Percentiles rank a stretch among this genome's conserved stretches.
Conservation (phyloP, 53 echinoderm and acorn worm species). For the Temnopleurus reevesii region DNA sequence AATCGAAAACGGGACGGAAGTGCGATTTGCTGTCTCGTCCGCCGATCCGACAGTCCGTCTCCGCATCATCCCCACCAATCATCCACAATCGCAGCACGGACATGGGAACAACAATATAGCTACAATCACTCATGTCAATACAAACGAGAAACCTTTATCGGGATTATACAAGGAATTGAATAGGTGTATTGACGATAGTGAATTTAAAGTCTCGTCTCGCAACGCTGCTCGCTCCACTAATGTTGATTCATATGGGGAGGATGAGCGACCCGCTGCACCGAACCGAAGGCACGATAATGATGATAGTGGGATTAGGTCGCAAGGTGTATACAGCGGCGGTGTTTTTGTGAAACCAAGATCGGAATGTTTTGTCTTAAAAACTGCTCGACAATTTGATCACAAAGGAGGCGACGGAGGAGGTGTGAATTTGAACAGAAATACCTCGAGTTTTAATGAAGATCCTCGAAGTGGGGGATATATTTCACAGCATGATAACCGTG, state of each 20-base stretch:
- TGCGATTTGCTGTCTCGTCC: constrained; percentile 47
- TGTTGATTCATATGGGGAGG: constrained; percentile 14
- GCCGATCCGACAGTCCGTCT: constrained; percentile 43
- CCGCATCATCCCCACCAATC: constrained; percentile 22
- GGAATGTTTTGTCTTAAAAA: constrained; percentile 54
- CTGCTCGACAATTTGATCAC: constrained; percentile 51
- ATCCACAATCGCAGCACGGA: constrained; percentile 24
- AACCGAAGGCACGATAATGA: constrained; percentile 42
- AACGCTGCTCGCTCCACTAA: background rate
- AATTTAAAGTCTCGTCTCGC: constrained; percentile 45
- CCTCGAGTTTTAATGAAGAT: constrained; percentile 22
- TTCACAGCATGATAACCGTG: constrained; percentile 34
- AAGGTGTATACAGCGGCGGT: constrained; percentile 59
- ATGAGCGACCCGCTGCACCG: constrained; percentile 35
- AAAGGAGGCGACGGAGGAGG: constrained; percentile 10
- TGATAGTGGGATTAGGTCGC: constrained; percentile 56
- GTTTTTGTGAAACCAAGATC: constrained; percentile 47
- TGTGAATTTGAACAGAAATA: background rate
- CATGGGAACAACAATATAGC: constrained; percentile 47
- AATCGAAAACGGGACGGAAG: constrained; percentile 49
- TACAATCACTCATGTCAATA: constrained; percentile 25
- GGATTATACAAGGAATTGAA: constrained; percentile 49
- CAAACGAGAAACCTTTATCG: constrained; percentile 34
- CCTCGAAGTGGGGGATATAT: constrained; percentile 6
- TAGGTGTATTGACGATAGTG: constrained; percentile 43